Base-by-base conservation (phyloP, 35 echinoderm and acorn worm genomes). In the Ophioderma brevispina region DNA sequence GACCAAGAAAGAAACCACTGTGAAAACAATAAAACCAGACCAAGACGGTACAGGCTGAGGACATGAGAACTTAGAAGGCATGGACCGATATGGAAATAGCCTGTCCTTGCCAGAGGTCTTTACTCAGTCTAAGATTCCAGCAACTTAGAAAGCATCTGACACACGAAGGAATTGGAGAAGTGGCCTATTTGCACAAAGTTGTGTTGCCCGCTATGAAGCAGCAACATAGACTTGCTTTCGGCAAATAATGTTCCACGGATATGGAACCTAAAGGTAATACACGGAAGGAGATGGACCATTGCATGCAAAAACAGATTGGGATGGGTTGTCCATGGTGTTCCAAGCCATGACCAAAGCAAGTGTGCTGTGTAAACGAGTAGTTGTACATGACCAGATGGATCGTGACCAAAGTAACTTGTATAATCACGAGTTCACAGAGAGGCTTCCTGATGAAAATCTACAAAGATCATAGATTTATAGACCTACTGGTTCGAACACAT, bases 221-320 rank as follows among this genome's bases (percentile, higher is more conserved):
- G n/a, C 15, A 70, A 92, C 36, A 64, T 94, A n/a, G 92, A 55
- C 3, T 43, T 94, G 21, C 43, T 94, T 39, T 90, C 86, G n/a
- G 92, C 87, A 30, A 90, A 90, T 38, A 94, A 94, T 81, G 88
- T 91, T 1, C 92, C 92, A 89, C n/a, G n/a, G n/a, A n/a, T n/a
- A 84, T 80, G 37, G 88, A 92, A 15, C 89, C 89, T n/a, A n/a
- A n/a, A n/a, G n/a, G n/a, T n/a, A n/a, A n/a, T n/a, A n/a, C n/a
- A n/a, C n/a, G n/a, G n/a, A 92, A 31, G 33, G 33, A 21, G 84
- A 78, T 36, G 78, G 89, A 10, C 93, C 82, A 34, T 91, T 56
- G 87, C 88, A 30, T 79, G 52, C 33, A 89, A 43, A 70, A 90
- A 82, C 59, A 15, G 2, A 13, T 25, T 70, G 3, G 59, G 59